phyloP scores from a whole-genome alignment of 2,797 vertebrate species.

The Chlorospingus semifuscus region DNA sequence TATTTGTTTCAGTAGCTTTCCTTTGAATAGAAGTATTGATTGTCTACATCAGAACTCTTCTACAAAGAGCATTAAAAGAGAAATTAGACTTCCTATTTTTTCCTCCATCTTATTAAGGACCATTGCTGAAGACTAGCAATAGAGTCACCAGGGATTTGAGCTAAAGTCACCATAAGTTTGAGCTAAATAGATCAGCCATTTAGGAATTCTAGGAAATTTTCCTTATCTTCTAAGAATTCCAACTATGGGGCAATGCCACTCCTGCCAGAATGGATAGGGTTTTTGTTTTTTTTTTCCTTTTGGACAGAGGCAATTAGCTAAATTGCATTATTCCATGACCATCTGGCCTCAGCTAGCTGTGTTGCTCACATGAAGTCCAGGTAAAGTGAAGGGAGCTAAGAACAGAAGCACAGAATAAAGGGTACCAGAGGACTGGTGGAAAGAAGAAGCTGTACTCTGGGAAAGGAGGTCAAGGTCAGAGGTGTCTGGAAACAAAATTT shows the following conservation, averaged over 20 bases:
- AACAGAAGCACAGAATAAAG: neutral
- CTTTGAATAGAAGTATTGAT: conserved; percentile 59
- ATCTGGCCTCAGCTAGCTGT: neutral
- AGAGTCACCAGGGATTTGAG: neutral
- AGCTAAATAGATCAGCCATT: neutral
- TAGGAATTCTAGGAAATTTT: neutral
- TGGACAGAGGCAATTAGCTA: conserved; percentile 4
- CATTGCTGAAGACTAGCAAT: neutral
- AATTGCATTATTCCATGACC: neutral
- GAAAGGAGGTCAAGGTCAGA: neutral
- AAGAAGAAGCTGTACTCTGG: neutral
- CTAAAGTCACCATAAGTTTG: neutral
- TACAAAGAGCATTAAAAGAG: conserved; percentile 41
- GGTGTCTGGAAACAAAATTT: neutral
- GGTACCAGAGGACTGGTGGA: neutral
- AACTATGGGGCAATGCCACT: neutral
- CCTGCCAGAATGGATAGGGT: neutral
- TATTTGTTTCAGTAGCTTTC: conserved; percentile 58
- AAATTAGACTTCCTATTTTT: conserved; percentile 46
- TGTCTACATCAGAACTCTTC: conserved; percentile 44
- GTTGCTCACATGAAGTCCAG: neutral
- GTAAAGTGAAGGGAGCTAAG: neutral
- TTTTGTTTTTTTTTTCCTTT: neutral
- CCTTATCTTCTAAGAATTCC: neutral
- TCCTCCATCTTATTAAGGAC: neutral